Percentiles rank a stretch among this genome's conserved stretches.
These are phyloP conservation scores for Mayetiola destructor DNA, from an alignment of 2,888 invertebrate genomes.

Conservation along the genomic window DNA sequence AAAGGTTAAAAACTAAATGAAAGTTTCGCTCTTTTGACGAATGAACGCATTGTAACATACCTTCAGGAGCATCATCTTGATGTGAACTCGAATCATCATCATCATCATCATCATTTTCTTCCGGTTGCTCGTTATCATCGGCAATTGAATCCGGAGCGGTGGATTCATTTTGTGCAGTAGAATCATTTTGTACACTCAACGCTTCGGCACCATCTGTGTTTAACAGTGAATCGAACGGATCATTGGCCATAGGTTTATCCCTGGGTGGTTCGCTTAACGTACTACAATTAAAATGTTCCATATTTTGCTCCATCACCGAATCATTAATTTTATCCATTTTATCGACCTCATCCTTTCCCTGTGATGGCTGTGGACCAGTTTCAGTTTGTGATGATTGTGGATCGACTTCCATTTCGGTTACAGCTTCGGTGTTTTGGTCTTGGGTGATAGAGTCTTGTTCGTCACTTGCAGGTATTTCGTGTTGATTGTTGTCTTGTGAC, in stretches of 20 bases:
- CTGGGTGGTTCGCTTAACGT: neutral
- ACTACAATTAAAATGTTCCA: neutral
- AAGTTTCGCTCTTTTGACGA: neutral
- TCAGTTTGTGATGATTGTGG: neutral
- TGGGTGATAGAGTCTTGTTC: neutral
- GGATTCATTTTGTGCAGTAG: neutral
- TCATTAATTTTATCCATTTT: neutral
- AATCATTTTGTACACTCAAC: neutral
- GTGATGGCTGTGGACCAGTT: neutral
- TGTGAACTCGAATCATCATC: neutral
- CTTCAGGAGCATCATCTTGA: slow-evolving; percentile 3
- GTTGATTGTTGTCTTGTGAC: neutral
- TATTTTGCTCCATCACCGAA: slow-evolving; percentile 2
- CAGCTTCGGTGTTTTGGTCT: neutral
- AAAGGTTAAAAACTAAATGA: too few relatives aligned
- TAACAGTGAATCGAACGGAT: slow-evolving; percentile 14
- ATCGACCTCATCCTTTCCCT: neutral
- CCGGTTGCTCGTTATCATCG: neutral
- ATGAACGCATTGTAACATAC: neutral
- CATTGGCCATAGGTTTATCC: neutral
- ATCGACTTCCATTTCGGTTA: neutral
- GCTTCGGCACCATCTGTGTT: neutral
- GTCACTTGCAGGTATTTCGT: neutral
- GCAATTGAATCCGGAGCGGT: neutral
- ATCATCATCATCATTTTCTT: neutral